Evolutionary conservation across 2,888 invertebrate species (phyloP), one percentile per base, ranked within the genome.

Genomic region (Eugnorisma glareosa): DNA sequence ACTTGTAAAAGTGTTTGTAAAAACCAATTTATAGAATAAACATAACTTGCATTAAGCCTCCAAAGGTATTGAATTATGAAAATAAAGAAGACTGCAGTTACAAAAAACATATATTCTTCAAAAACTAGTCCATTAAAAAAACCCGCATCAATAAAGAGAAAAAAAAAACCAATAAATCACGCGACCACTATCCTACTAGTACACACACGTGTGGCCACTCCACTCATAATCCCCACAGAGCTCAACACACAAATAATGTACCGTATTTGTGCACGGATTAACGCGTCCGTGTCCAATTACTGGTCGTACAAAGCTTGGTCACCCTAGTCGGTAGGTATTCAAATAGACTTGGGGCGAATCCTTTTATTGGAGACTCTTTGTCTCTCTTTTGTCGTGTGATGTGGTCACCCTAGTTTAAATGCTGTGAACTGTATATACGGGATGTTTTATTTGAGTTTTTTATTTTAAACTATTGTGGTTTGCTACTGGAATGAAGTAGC

Each of bases 211-310:
- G 84, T 84, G 69, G 71, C 71, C 80, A 84, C 84, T 86, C 75
- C 28, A 86, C 18, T 64, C 51, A 57, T 86, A 84, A 84, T 86
- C 84, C 79, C 51, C 24, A 61, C 68, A 68, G 81, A 80, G 57
- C 79, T 68, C 59, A 63, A 72, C 73, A 75, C 48, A 78, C 86
- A 89, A 89, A 89, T 89, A 89, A 89, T 61, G 61, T 85, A 77
- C n/a, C 76, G 45, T 91, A 91, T 93, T 91, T 93, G 93, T 84
- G 73, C 79, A 86, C 79, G 90, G 92, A 91, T 93, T 93, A 92
- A 88, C 91, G 87, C 86, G 70, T 87, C 88, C 90, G 89, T 86
- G 89, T 85, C 86, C 90, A 91, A 92, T 92, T 89, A 89, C 82
- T 85, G 86, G 85, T 80, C 75, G 66, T 70, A 74, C 89, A 87